These are phyloP conservation scores for Odocoileus virginianus DNA, from an alignment of 2,113 vertebrate species.

Conservation along the genomic window DNA sequence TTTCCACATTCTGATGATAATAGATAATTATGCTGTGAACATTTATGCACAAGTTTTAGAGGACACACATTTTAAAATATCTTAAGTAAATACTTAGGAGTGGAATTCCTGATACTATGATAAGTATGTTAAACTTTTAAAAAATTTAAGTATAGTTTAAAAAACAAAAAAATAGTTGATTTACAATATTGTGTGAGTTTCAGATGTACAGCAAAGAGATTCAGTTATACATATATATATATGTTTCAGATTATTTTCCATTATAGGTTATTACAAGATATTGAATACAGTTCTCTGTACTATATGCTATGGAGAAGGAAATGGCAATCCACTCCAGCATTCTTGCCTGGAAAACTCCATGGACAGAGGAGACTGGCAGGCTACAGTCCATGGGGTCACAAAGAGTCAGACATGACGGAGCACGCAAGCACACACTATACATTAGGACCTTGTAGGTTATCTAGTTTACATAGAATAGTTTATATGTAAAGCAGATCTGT, in stretches of 20 bases:
- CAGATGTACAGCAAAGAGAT: background rate
- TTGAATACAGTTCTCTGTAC: background rate
- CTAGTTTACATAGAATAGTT: background rate
- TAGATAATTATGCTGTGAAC: background rate
- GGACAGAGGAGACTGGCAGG: background rate
- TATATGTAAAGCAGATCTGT: background rate
- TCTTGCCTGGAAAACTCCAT: background rate
- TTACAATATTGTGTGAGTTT: background rate
- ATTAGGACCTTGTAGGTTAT: background rate
- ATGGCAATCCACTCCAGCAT: background rate
- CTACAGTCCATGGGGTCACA: background rate
- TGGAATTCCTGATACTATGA: background rate
- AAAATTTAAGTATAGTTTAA: background rate
- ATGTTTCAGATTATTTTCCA: background rate
- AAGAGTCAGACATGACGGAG: background rate
- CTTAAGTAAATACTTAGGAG: background rate
- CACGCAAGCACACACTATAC: background rate
- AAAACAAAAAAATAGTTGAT: background rate
- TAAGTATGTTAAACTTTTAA: background rate
- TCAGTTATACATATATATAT: background rate
- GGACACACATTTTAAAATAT: background rate
- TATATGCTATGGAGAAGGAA: background rate
- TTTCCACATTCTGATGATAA: background rate
- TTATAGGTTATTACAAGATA: background rate
- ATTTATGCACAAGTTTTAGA: background rate